A percentile compares a stretch with the other conserved stretches of the same genome.
phyloP scores from a whole-genome alignment of 2,888 invertebrate species.

The Acrobeloides nanus region DNA sequence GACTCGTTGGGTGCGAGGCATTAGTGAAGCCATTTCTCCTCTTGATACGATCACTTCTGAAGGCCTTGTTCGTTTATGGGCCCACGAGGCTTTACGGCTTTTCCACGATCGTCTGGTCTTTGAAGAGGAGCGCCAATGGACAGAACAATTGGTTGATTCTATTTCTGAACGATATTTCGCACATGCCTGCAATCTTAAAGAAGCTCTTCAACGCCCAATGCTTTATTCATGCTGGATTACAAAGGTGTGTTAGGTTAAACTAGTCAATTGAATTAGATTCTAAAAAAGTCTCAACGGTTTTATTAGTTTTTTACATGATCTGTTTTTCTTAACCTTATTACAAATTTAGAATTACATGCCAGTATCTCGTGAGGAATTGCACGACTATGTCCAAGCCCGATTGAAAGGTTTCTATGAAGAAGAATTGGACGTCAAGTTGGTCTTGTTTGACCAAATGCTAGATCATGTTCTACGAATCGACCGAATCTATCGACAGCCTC shows the following conservation, averaged over 20 bases:
- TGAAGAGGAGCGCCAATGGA: slow-evolving; percentile 89
- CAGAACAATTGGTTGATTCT: slow-evolving; percentile 89
- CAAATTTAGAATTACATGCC: slow-evolving; percentile 70
- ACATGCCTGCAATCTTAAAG: slow-evolving; percentile 61
- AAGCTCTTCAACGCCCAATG: slow-evolving; percentile 83
- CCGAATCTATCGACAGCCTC: slow-evolving; percentile 88
- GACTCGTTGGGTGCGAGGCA: slow-evolving; percentile 98
- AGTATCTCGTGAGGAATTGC: slow-evolving; percentile 83
- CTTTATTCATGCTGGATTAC: slow-evolving; percentile 98
- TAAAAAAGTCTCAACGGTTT: slow-evolving; percentile 18
- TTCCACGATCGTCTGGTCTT: slow-evolving; percentile 86
- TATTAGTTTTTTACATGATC: neutral
- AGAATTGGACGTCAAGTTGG: slow-evolving; percentile 92
- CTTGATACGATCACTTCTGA: slow-evolving; percentile 82
- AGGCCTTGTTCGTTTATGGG: slow-evolving; percentile 94
- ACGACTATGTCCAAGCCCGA: slow-evolving; percentile 92
- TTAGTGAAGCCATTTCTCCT: slow-evolving; percentile 93
- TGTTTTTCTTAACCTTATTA: neutral
- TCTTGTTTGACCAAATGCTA: slow-evolving; percentile 94
- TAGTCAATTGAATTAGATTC: too few species aligned
- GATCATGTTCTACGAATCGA: slow-evolving; percentile 97
- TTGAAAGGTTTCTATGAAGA: slow-evolving; percentile 98
- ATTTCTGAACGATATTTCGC: slow-evolving; percentile 77
- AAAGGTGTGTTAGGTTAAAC: slow-evolving; percentile 61
- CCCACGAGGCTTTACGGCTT: slow-evolving; percentile 90